Evolutionary conservation across 2,113 vertebrate species (phyloP).

Genomic region (Odontesthes bonariensis): DNA sequence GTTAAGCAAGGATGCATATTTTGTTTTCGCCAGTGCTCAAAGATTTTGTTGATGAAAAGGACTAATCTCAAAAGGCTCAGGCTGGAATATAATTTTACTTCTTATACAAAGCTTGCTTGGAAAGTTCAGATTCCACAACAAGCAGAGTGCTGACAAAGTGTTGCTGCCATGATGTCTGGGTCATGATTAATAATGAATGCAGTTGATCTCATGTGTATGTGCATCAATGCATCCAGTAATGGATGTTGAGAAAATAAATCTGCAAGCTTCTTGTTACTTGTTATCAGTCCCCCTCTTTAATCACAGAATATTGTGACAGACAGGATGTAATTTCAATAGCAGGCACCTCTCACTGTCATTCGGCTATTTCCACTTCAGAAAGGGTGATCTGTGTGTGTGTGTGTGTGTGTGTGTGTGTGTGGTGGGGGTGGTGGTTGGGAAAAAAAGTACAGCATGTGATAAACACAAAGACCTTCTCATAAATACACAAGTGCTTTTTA

Average conservation of each 20-base stretch:
- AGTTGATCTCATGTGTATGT: conserved; percentile 22
- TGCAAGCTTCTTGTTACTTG: conserved; percentile 18
- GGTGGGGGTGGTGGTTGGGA: too few relatives aligned
- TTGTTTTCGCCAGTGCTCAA: background rate
- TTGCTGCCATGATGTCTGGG: background rate
- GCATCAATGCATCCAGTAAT: conserved; percentile 41
- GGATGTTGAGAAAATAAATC: conserved; percentile 38
- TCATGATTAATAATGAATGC: conserved; percentile 40
- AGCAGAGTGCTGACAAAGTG: conserved; percentile 20
- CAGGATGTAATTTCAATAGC: conserved; percentile 40
- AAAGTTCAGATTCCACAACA: conserved; percentile 1
- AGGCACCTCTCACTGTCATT: conserved; percentile 45
- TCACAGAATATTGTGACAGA: conserved; percentile 38
- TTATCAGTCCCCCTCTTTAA: conserved; percentile 36
- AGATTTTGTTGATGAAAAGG: conserved; percentile 22
- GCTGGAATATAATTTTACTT: conserved; percentile 14
- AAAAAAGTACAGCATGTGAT: conserved; percentile 19
- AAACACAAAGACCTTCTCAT: conserved; percentile 31
- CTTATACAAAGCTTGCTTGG: background rate
- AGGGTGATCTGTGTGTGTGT: background rate
- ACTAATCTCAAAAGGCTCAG: conserved; percentile 23
- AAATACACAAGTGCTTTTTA: conserved; percentile 31
- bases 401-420: too few relatives aligned
- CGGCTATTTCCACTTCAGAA: conserved; percentile 38
- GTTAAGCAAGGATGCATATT: conserved; percentile 20